A percentile compares a stretch with the other conserved stretches of the same genome.
Conservation (phyloP, 2,888 invertebrate genomes). For the Cremastobaeus sp. region DNA sequence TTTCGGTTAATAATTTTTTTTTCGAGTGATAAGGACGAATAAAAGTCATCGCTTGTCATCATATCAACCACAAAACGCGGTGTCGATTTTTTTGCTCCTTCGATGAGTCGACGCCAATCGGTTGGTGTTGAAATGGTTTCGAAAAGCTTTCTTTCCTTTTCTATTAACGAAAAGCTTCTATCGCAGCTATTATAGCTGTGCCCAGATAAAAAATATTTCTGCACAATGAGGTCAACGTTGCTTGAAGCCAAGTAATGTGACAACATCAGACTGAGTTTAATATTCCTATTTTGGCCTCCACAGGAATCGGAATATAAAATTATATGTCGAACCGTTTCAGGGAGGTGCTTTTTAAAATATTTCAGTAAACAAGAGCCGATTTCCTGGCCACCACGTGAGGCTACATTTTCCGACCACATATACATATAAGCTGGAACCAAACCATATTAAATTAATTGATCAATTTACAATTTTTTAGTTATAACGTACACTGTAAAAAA, state of each 20-base stretch:
- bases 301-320: constrained; percentile 65
- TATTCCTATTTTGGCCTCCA: too few species aligned
- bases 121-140: neutral
- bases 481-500: too few species aligned
- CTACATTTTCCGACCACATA: too few species aligned
- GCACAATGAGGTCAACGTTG: constrained; percentile 1
- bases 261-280: constrained; percentile 19
- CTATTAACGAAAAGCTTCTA: neutral
- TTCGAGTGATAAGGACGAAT: constrained; percentile 1
- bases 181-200: too few species aligned
- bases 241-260: constrained; percentile 1
- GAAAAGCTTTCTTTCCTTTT: constrained; percentile 1
- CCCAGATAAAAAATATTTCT: too few species aligned
- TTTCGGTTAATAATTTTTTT: constrained; percentile 17
- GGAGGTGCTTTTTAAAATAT: too few species aligned
- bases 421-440: too few species aligned
- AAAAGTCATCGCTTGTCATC: neutral
- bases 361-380: too few species aligned
- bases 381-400: too few species aligned
- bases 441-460: too few species aligned
- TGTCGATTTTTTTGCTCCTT: neutral
- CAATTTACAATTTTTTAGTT: too few species aligned
- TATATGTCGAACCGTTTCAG: neutral
- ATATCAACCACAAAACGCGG: neutral
- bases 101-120: neutral